Evolutionary conservation across 1,140 invertebrate species (phyloP).

Genomic region (Papilio polytes): DNA sequence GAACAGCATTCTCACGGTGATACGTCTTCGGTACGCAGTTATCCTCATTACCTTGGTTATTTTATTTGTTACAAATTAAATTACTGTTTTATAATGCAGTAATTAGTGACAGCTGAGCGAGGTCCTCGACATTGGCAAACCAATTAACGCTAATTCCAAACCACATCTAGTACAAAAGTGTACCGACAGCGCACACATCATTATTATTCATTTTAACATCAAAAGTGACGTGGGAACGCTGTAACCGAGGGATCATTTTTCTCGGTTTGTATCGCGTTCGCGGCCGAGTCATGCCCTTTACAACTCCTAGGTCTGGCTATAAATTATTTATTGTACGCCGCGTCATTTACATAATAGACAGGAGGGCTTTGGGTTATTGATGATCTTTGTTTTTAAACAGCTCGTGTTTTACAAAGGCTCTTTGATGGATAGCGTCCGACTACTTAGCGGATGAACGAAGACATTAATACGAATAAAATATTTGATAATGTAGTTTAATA

Average conservation of each 20-base stretch:
- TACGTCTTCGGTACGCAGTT: no score
- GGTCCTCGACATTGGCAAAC: constrained; percentile 10
- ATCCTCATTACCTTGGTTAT: neutral
- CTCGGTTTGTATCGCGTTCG: neutral
- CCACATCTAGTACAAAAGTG: neutral
- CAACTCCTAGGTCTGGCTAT: constrained; percentile 34
- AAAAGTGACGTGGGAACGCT: constrained; percentile 11
- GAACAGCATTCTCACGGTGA: no score
- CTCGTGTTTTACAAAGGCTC: constrained; percentile 36
- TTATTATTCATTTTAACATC: constrained; percentile 33
- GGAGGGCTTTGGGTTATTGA: constrained; percentile 35
- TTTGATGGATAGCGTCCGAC: constrained; percentile 17
- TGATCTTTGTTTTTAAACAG: constrained; percentile 40
- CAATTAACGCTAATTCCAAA: neutral
- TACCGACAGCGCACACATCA: neutral
- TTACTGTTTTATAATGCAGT: neutral
- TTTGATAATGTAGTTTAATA: neutral
- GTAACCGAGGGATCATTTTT: constrained; percentile 15
- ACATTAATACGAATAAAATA: neutral
- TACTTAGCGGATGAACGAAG: neutral
- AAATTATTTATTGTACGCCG: constrained; percentile 59
- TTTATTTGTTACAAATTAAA: neutral
- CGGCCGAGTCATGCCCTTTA: constrained; percentile 28
- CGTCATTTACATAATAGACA: constrained; percentile 41
- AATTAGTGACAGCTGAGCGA: neutral